Percentiles rank a stretch among this genome's conserved stretches.
phyloP scores from a whole-genome alignment of 2,797 vertebrate genomes.

The Eidolon dupreanum region DNA sequence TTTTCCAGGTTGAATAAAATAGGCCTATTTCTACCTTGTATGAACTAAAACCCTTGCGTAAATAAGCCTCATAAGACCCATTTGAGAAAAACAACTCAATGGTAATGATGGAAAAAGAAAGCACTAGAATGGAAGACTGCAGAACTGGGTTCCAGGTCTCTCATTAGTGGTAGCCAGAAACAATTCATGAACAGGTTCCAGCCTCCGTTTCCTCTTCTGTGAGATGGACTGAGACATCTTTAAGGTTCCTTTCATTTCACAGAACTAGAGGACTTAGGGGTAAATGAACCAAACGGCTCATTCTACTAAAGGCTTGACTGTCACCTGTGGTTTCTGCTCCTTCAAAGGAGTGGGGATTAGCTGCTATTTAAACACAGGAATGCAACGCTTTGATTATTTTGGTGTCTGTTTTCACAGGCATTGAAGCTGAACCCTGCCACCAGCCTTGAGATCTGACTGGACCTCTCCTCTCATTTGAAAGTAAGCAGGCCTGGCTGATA shows the following conservation, averaged over 20 bases:
- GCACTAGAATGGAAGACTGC: neutral
- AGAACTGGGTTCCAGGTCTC: neutral
- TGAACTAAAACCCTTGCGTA: conserved; percentile 14
- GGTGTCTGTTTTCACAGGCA: conserved; percentile 71
- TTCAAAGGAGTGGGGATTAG: conserved; percentile 51
- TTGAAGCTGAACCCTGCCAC: conserved; percentile 42
- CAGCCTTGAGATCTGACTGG: neutral
- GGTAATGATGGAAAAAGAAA: neutral
- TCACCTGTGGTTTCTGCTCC: conserved; percentile 53
- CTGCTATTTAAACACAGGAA: conserved; percentile 56
- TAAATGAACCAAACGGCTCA: neutral
- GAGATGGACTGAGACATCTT: neutral
- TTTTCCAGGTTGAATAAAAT: neutral
- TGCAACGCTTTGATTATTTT: conserved; percentile 52
- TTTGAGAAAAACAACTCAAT: neutral
- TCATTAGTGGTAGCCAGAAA: neutral
- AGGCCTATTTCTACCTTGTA: neutral
- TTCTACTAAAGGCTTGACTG: neutral
- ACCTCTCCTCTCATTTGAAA: conserved; percentile 23
- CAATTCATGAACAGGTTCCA: neutral
- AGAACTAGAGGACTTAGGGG: neutral
- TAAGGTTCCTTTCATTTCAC: neutral
- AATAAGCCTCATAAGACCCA: neutral
- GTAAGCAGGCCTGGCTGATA: conserved; percentile 46
- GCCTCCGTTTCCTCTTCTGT: neutral